Conservation (phyloP, 1,140 invertebrate genomes). For the Streblospio benedicti region DNA sequence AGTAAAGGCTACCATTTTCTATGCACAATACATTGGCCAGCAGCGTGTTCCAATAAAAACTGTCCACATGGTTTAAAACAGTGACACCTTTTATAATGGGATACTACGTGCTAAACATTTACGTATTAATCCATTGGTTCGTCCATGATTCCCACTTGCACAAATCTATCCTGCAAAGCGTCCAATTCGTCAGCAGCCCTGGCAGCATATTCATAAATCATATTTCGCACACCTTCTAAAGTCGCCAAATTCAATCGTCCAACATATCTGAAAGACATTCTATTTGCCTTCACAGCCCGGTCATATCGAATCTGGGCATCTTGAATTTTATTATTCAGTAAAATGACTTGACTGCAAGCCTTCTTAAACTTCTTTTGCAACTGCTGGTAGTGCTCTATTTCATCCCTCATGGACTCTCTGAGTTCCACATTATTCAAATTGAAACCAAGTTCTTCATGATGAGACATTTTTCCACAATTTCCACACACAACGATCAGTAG, state of each 20-base stretch:
- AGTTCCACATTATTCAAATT: no score
- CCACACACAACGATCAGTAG: no score
- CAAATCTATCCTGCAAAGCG: slow-evolving; percentile 10
- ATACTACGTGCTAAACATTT: no score
- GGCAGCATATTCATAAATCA: slow-evolving; percentile 34
- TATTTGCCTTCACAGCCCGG: slow-evolving; percentile 25
- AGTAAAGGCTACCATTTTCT: no score
- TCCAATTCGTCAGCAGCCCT: slow-evolving; percentile 31
- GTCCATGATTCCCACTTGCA: neutral
- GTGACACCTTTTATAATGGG: no score
- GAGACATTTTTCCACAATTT: no score
- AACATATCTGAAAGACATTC: slow-evolving; percentile 31
- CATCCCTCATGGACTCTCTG: no score
- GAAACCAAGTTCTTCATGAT: no score
- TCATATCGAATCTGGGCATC: slow-evolving; percentile 30
- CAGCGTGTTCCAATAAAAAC: no score
- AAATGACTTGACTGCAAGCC: slow-evolving; percentile 30
- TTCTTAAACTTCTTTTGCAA: slow-evolving; percentile 19
- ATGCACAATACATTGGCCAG: no score
- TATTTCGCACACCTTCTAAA: slow-evolving; percentile 33
- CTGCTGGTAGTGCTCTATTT: neutral
- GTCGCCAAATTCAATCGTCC: slow-evolving; percentile 32
- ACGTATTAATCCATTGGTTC: no score
- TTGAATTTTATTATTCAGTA: slow-evolving; percentile 28
- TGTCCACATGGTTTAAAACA: no score